Percentiles rank a stretch among this genome's conserved stretches.
Evolutionary conservation across 30 jellyfish, hydroid and myxozoan genomes (phyloP).

Genomic region (Sanderia malayensis): DNA sequence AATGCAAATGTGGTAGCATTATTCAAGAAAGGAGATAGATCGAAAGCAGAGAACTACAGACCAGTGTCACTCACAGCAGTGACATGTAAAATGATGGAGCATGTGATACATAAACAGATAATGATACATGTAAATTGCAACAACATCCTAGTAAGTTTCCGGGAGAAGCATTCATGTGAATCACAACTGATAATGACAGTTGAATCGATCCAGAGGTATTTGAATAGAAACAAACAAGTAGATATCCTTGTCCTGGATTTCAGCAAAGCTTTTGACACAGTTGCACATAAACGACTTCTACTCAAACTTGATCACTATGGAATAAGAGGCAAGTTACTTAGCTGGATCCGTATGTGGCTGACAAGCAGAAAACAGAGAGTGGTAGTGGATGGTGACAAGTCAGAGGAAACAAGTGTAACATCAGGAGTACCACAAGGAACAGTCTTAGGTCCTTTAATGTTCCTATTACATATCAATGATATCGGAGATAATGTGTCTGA

Average conservation of each 20-base stretch:
- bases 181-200: slow-evolving; percentile 22
- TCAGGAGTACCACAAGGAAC: slow-evolving; percentile 39
- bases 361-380: slow-evolving; percentile 28
- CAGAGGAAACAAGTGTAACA: slow-evolving; percentile 9
- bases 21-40: slow-evolving; percentile 37
- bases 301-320: slow-evolving; percentile 22
- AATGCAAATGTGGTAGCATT: slow-evolving; percentile 25
- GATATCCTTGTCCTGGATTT: slow-evolving; percentile 32
- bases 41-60: slow-evolving; percentile 24
- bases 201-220: slow-evolving; percentile 16
- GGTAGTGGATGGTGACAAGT: slow-evolving; percentile 33
- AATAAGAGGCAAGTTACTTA: slow-evolving; percentile 11
- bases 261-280: slow-evolving; percentile 34
- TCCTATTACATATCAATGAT: slow-evolving; percentile 23
- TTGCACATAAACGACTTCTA: slow-evolving; percentile 28
- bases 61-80: slow-evolving; percentile 29
- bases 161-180: slow-evolving; percentile 25
- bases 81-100: slow-evolving; percentile 42
- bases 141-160: slow-evolving; percentile 16
- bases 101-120: slow-evolving; percentile 17
- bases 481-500: too few species aligned
- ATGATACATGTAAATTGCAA: slow-evolving; percentile 20
- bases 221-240: slow-evolving; percentile 16
- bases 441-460: slow-evolving; percentile 16
- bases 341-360: slow-evolving; percentile 33